Conservation (phyloP, 1,140 invertebrate genomes). For the Metopolophium dirhodum region DNA sequence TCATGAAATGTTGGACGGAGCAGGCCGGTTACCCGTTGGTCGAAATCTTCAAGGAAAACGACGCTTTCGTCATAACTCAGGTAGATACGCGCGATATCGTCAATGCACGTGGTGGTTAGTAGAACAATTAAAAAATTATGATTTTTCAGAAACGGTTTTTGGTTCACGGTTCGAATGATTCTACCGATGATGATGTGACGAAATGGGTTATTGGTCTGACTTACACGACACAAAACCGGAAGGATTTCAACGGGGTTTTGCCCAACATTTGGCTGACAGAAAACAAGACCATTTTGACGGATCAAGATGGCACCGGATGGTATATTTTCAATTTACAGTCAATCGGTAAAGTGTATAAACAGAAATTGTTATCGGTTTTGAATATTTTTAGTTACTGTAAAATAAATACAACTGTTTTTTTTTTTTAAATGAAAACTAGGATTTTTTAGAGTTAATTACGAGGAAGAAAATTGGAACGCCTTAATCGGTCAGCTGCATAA, state of each 20-base stretch:
- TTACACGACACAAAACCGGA: conserved; percentile 38
- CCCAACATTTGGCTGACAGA: conserved; percentile 34
- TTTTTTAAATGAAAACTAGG: conserved; percentile 61
- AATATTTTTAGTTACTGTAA: neutral
- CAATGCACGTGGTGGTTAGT: neutral
- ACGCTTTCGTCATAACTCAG: conserved; percentile 68
- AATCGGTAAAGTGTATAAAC: neutral
- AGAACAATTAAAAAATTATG: neutral
- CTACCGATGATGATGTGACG: neutral
- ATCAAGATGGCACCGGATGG: neutral
- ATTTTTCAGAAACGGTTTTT: conserved; percentile 36
- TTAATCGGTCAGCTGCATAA: conserved; percentile 52
- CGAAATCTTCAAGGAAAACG: conserved; percentile 70
- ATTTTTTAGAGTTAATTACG: conserved; percentile 69
- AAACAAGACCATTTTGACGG: neutral
- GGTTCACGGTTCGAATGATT: neutral
- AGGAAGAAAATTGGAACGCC: conserved; percentile 64
- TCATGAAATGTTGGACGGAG: conserved; percentile 77
- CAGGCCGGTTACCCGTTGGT: conserved; percentile 79
- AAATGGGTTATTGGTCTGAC: conserved; percentile 51
- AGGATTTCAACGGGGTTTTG: neutral
- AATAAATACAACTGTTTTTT: neutral
- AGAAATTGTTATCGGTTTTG: neutral
- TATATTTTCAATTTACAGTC: conserved; percentile 54
- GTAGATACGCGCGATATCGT: neutral